Conservation (phyloP, 2,113 vertebrate species). For the Nothocercus julius region DNA sequence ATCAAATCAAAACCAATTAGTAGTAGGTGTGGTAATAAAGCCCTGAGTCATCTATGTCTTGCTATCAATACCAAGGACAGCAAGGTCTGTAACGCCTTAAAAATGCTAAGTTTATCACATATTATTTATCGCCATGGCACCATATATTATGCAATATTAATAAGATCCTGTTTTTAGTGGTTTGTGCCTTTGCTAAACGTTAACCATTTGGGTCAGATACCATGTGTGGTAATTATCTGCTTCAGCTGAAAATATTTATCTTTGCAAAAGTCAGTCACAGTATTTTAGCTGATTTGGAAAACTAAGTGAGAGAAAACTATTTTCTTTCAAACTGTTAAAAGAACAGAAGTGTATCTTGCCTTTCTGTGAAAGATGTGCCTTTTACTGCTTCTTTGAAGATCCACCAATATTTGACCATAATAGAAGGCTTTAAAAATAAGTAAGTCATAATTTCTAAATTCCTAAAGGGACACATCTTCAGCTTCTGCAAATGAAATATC, state of each 20-base stretch:
- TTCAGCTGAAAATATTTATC: not conserved
- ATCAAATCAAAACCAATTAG: not conserved
- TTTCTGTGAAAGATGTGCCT: rapidly evolving
- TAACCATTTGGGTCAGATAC: not conserved
- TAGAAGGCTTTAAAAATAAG: not conserved
- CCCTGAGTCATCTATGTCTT: not conserved
- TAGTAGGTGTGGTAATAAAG: not conserved
- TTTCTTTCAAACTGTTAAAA: not conserved
- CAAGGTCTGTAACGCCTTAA: not conserved
- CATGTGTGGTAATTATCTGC: not conserved
- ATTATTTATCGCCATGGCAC: not conserved
- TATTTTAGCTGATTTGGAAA: not conserved
- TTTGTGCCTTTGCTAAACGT: not conserved
- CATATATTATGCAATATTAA: not conserved
- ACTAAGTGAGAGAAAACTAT: not conserved
- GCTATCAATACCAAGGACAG: not conserved
- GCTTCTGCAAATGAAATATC: not conserved
- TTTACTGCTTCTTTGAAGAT: not conserved
- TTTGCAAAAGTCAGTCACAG: not conserved
- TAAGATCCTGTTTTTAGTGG: not conserved
- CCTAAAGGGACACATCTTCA: not conserved
- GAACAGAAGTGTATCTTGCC: not conserved
- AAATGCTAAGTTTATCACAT: not conserved
- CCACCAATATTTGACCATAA: not conserved
- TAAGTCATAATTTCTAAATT: not conserved